Evolutionary conservation across 2,113 vertebrate genomes (phyloP).

Genomic region (Hiodon alosoides): DNA sequence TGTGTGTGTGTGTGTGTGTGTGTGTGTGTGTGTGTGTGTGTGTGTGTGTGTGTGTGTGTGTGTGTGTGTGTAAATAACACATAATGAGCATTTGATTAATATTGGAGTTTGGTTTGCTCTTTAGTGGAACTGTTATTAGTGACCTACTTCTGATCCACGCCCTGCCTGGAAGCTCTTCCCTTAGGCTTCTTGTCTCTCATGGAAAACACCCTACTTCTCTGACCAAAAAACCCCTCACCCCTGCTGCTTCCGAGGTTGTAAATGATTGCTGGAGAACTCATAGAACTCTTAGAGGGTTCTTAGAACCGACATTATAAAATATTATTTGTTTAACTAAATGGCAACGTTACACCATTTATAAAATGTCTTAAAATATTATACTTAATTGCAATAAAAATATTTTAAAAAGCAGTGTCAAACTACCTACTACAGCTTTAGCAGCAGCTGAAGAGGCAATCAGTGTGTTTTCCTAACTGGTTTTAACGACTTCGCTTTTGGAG

Average conservation of each 20-base stretch:
- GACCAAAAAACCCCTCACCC: too few relatives aligned
- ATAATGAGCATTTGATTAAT: background rate
- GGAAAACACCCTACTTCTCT: slow-evolving; percentile 3
- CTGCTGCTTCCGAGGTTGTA: too few relatives aligned
- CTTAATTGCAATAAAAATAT: background rate
- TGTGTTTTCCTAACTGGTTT: background rate
- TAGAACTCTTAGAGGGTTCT: too few relatives aligned
- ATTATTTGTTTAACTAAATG: too few relatives aligned
- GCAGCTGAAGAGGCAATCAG: background rate
- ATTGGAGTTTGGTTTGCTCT: background rate
- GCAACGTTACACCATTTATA: background rate
- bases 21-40: too few relatives aligned
- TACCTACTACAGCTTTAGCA: background rate
- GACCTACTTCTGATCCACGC: slow-evolving; percentile 21
- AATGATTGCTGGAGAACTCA: background rate
- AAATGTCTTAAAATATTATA: background rate
- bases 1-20: too few relatives aligned
- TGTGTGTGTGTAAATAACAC: background rate
- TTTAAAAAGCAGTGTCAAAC: background rate
- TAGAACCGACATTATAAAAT: too few relatives aligned
- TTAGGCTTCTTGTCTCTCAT: background rate
- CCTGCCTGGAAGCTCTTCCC: slow-evolving; percentile 5
- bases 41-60: too few relatives aligned
- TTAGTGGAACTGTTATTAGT: background rate
- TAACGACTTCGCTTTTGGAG: slow-evolving; percentile 1